Base-by-base conservation (phyloP, 2,113 vertebrate species). In the Octodon degus region DNA sequence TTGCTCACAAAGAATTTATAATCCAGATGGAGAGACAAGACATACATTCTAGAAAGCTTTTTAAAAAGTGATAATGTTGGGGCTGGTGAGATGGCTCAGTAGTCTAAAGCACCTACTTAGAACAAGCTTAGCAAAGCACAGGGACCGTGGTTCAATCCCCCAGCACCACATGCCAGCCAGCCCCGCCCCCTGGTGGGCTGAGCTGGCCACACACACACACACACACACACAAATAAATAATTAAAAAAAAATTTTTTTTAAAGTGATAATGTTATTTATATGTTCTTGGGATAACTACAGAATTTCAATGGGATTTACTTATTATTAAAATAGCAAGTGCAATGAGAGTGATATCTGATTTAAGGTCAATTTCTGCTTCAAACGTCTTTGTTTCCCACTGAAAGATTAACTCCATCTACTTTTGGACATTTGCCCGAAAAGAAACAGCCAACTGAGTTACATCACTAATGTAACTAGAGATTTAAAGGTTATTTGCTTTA, bases 1-100 rank as follows among this genome's bases (percentile, higher is more conserved):
- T 72, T 86, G 60, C 22, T 67, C 96, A 93, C 80, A 70, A 76
- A 93, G 77, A 91, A 93, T 89, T 93, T 91, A 81, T 82, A 90
- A 86, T 70, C 34, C 92, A 94, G 40, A 88, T 32, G 17, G 16
- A 74, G 12, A 65, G 22, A 91, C 27, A 74, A 80, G 34, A 24
- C 27, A 76, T 22, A 67, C 5, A 80, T 8, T 83, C 12, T 65
- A 89, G 58, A 77, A 79, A 90, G 34, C 32, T 43, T 58, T 58
- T 72, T 37, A 19, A 6, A 70, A 40, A 37, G 72, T 50, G 50
- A 50, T 50, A 50, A 50, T 50, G 47, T 50, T 50, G 47, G 8
- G 47, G 5, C 47, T 4, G 47, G 47, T 8, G 47, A 6, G 47
- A 8, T 50, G 47, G 47, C n/a, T n/a, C n/a, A n/a, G n/a, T n/a